Evolutionary conservation across 2,113 vertebrate species (phyloP), one percentile per base, ranked within the genome.

Genomic region (Catharus fuscescens): DNA sequence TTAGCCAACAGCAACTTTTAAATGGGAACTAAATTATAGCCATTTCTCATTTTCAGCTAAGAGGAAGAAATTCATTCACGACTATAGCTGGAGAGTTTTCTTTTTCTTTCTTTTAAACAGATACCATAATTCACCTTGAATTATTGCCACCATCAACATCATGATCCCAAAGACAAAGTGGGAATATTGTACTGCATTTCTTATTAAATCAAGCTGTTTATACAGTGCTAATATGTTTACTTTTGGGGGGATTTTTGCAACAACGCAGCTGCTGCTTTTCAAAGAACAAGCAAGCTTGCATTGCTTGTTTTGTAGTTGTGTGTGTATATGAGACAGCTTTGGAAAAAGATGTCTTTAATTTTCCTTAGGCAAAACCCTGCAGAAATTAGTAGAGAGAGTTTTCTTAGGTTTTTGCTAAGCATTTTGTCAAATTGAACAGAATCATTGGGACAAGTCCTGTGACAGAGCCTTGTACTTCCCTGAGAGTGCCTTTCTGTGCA

Each of bases 21-120:
- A 97, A 96, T 95, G 92, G 78, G 88, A 95, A 74, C 80, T 96
- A 95, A 97, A 97, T 97, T 97, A 97, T 95, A 96, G 89, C 92
- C 83, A 96, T 95, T 97, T 93, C 95, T 97, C 96, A 96, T 94
- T 94, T 95, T 93, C 94, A 93, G 88, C 95, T 93, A 94, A 90
- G 92, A 96, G 85, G 86, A 92, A 86, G 81, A 95, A 97, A 97
- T 96, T 95, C 95, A 96, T 97, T 95, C 96, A 80, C 21, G 14
- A 38, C 47, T 95, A 36, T 83, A 85, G 87, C 93, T 85, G 67
- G 85, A 73, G 91, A 94, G 87, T 90, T 86, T 92, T 95, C 86
- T 92, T 36, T 84, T 91, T 91, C 91, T 93, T 86, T 94, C 83
- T 85, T 70, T 73, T 54, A 45, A 61, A 45, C 89, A 88, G 92